Percentiles rank a stretch among this genome's conserved stretches.
Conservation (phyloP, 35 echinoderm and acorn worm genomes). For the Hemicentrotus pulcherrimus region DNA sequence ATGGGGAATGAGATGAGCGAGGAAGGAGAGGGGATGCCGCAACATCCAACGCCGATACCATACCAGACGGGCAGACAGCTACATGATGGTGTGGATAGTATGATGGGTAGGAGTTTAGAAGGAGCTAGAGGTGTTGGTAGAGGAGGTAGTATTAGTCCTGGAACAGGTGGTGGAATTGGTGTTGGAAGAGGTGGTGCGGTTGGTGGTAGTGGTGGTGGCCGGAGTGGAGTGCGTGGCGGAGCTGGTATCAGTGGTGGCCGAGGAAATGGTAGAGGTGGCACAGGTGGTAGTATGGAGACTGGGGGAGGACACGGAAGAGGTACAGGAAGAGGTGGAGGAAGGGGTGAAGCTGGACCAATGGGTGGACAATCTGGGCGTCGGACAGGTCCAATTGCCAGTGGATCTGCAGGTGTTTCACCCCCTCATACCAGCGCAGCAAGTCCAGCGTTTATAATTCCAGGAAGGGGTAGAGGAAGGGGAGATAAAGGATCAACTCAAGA, state of each 20-base stretch:
- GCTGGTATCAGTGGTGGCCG: neutral
- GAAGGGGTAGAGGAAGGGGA: slow-evolving; percentile 27
- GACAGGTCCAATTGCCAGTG: neutral
- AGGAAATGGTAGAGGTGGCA: slow-evolving; percentile 7
- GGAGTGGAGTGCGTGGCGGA: neutral
- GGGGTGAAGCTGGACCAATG: neutral
- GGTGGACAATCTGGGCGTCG: neutral
- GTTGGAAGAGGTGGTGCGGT: neutral
- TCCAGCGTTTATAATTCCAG: slow-evolving; percentile 9
- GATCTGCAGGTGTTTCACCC: neutral
- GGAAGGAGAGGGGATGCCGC: neutral
- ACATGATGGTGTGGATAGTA: neutral
- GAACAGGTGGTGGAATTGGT: neutral
- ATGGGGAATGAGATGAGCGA: slow-evolving; percentile 47
- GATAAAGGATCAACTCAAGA: neutral
- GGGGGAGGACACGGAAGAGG: slow-evolving; percentile 31
- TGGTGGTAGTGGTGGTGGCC: neutral
- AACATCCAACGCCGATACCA: slow-evolving; percentile 33
- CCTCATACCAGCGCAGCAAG: neutral
- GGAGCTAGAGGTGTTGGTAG: neutral
- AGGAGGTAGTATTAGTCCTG: neutral
- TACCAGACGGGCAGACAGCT: neutral
- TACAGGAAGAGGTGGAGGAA: neutral
- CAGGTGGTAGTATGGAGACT: neutral
- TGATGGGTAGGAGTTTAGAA: neutral